These are phyloP conservation scores for Scomber japonicus DNA, from an alignment of 2,113 vertebrate genomes.

Conservation along the genomic window DNA sequence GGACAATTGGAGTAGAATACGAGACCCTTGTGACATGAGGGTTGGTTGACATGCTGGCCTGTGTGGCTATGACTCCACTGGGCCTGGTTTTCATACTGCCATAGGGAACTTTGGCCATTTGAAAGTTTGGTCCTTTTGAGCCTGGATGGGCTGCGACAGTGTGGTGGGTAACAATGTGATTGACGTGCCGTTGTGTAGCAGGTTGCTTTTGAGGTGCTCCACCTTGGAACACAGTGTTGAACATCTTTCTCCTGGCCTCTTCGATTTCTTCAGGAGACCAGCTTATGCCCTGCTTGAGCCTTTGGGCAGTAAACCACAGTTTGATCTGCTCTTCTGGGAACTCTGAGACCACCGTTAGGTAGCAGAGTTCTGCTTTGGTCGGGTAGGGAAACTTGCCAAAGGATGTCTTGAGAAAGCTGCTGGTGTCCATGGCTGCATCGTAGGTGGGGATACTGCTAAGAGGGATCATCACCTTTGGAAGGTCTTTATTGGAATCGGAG, in stretches of 20 bases:
- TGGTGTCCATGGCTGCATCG: conserved; percentile 96
- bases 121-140: conserved; percentile 86
- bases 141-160: conserved; percentile 88
- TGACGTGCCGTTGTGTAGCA: conserved; percentile 62
- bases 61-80: conserved; percentile 87
- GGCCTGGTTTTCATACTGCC: conserved; percentile 85
- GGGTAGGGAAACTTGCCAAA: conserved; percentile 99
- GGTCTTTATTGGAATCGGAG: conserved; percentile 86
- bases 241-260: conserved; percentile 97
- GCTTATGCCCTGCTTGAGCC: conserved; percentile 97
- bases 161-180: conserved; percentile 79
- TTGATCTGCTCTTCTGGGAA: conserved; percentile 98
- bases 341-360: conserved; percentile 96
- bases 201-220: conserved; percentile 80
- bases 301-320: conserved; percentile 98
- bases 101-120: conserved; percentile 88
- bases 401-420: conserved; percentile 97
- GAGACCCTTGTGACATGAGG: conserved; percentile 88
- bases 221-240: conserved; percentile 95
- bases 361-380: conserved; percentile 98
- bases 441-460: conserved; percentile 97
- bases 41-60: conserved; percentile 89
- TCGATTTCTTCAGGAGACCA: conserved; percentile 99
- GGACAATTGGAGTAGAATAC: conserved; percentile 84
- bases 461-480: conserved; percentile 98